Percentiles rank a stretch among this genome's conserved stretches.
phyloP scores from a whole-genome alignment of 2,888 invertebrate species.

The Stramonita haemastoma region DNA sequence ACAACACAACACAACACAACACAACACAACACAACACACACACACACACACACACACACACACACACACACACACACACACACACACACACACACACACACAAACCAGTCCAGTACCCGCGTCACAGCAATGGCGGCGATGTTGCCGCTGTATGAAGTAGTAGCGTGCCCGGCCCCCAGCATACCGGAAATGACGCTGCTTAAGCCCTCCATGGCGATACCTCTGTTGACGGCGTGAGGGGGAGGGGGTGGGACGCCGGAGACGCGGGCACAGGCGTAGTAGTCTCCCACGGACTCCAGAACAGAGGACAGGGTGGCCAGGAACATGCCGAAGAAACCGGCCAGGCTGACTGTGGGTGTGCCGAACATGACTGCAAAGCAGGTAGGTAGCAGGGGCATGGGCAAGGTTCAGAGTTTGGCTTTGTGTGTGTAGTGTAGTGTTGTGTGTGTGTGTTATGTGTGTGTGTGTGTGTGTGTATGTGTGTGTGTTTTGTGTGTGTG shows the following conservation, averaged over 20 bases:
- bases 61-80: background rate
- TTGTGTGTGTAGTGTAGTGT: too few species aligned
- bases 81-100: background rate
- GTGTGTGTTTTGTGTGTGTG: too few species aligned
- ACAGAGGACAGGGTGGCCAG: constrained; percentile 61
- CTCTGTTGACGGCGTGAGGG: constrained; percentile 63
- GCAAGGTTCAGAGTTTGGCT: too few species aligned
- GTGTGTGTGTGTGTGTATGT: too few species aligned
- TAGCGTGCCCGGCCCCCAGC: constrained; percentile 65
- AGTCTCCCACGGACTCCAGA: constrained; percentile 68
- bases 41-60: background rate
- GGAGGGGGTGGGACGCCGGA: constrained; percentile 58
- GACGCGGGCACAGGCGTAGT: constrained; percentile 58
- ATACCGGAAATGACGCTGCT: constrained; percentile 62
- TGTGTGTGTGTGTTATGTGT: too few species aligned
- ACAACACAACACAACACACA: background rate
- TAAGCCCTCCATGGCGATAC: constrained; percentile 63
- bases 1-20: background rate
- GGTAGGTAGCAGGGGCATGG: background rate
- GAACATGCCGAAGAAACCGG: constrained; percentile 61
- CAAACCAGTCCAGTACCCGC: constrained; percentile 41
- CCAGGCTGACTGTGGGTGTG: constrained; percentile 56
- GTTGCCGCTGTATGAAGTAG: constrained; percentile 64
- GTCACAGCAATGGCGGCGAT: constrained; percentile 54
- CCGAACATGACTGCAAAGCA: constrained; percentile 75